Evolutionary conservation across 35 echinoderm and acorn worm species (phyloP).

Genomic region (Apostichopus japonicus): DNA sequence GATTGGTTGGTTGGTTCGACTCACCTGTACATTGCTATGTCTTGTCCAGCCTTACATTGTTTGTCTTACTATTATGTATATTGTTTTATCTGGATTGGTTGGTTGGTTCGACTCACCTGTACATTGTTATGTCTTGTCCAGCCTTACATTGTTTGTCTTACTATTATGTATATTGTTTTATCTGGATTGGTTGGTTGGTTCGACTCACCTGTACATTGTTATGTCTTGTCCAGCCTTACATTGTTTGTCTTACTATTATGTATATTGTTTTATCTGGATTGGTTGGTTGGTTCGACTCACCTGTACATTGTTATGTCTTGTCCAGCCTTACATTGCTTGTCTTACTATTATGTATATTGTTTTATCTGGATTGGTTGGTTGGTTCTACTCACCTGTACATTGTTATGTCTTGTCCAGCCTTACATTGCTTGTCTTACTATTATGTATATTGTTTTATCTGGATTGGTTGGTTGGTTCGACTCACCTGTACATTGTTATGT

Average conservation of each 20-base stretch:
- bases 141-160: background rate
- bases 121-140: conserved; percentile 75
- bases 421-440: background rate
- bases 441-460: background rate
- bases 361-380: too few species aligned
- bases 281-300: conserved; percentile 35
- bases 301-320: conserved; percentile 84
- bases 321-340: background rate
- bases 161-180: background rate
- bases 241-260: background rate
- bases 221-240: conserved; percentile 34
- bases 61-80: background rate
- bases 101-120: conserved; percentile 66
- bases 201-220: conserved; percentile 83
- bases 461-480: background rate
- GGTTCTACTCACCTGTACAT: conserved; percentile 82
- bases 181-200: too few species aligned
- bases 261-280: too few species aligned
- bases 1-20: background rate
- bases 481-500: conserved; percentile 87
- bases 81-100: too few species aligned
- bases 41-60: background rate
- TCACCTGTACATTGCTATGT: conserved; percentile 87
- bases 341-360: background rate
- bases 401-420: conserved; percentile 47